Base-by-base conservation (phyloP, 1,140 invertebrate genomes). In the Diuraphis noxia region DNA sequence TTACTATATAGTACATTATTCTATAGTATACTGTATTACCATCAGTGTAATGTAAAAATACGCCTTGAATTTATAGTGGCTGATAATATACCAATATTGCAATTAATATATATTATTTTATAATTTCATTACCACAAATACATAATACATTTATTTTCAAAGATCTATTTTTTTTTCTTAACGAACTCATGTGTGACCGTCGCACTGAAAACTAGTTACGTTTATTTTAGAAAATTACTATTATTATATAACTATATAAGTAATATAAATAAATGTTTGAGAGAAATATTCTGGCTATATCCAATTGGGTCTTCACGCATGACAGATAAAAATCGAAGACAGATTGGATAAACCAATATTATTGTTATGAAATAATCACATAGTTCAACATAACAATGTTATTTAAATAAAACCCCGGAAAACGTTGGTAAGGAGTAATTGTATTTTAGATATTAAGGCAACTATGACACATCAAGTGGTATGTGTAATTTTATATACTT, bases 301-400 rank as follows among this genome's bases (percentile, higher is more conserved):
- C 88, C 25, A 89, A 90, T 90, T 90, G 41, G 30, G 89, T 91
- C 89, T 91, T 91, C 46, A 91, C 72, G 72, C 89, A 52, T 91
- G 72, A 79, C 23, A 82, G 72, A 91, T 91, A 81, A 90, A 81
- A 90, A 90, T 46, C 77, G 34, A 81, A 90, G 34, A 49, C 72
- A 90, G 38, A 36, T 87, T 38, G 21, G 85, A 87, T 87, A 56
- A 87, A 87, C 85, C 23, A 56, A 87, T 30, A 87, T 87, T 87
- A 30, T n/a, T 30, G 46, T 56, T 85, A 85, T 85, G 84, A 85
- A 85, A 85, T 85, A 85, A 34, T 46, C 84, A n/a, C 25, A 34
- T 85, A 85, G 40, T 30, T 30, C 81, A 84, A 84, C 40, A 38
- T 84, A 84, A 84, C 43, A 41, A 40, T 84, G 10, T 43, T 41